Conservation (phyloP, 2,888 invertebrate genomes). For the Drosophila bunnanda region DNA sequence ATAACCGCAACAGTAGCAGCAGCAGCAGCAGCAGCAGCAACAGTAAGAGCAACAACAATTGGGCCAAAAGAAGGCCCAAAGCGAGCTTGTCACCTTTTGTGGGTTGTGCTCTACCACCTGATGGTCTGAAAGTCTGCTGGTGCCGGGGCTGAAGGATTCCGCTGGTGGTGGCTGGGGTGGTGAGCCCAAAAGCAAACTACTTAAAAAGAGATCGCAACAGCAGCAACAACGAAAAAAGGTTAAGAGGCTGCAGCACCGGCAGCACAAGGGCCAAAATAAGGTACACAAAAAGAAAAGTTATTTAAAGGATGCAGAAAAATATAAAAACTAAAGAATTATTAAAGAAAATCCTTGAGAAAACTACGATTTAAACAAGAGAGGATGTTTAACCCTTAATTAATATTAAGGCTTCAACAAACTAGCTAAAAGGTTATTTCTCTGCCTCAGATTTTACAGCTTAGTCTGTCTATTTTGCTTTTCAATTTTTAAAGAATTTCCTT, state of each 20-base stretch:
- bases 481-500: background rate
- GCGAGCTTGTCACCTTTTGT: constrained; percentile 72
- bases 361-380: fast-evolving
- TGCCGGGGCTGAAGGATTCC: constrained; percentile 32
- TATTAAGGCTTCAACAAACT: background rate
- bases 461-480: background rate
- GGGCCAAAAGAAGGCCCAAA: constrained; percentile 56
- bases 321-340: background rate
- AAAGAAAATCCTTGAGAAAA: background rate
- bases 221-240: constrained; percentile 58
- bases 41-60: constrained; percentile 39
- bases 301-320: background rate
- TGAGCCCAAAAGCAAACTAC: constrained; percentile 74
- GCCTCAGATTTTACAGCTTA: background rate
- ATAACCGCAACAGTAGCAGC: background rate
- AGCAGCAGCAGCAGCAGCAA: constrained; percentile 10
- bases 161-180: constrained; percentile 30
- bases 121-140: constrained; percentile 11
- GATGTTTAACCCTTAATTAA: background rate
- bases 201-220: constrained; percentile 76
- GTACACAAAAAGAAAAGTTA: background rate
- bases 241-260: constrained; percentile 61
- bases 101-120: constrained; percentile 29
- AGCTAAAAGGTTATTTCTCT: fast-evolving
- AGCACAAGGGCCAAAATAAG: constrained; percentile 28